phyloP scores from a whole-genome alignment of 1,140 invertebrate genomes.

The Drosophila nasuta region DNA sequence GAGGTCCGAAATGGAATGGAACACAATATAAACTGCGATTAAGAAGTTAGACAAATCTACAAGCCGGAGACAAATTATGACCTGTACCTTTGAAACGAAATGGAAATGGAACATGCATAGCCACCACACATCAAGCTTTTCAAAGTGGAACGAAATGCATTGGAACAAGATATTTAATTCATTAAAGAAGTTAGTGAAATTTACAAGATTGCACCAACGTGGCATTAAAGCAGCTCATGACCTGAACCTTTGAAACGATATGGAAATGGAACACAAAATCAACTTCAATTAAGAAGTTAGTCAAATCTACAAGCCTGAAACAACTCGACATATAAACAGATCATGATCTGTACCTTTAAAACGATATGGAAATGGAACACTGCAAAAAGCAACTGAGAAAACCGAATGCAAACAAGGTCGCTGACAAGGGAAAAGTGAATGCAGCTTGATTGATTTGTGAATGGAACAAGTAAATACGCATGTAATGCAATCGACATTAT shows the following conservation, averaged over 20 bases:
- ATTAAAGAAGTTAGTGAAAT: too few species aligned
- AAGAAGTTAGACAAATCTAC: too few species aligned
- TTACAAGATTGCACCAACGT: too few species aligned
- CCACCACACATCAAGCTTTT: neutral
- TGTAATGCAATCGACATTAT: constrained; percentile 6
- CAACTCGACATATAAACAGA: too few species aligned
- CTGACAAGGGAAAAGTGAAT: neutral
- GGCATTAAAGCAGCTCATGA: too few species aligned
- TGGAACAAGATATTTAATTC: too few species aligned
- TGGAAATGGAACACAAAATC: neutral
- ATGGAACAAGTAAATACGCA: neutral
- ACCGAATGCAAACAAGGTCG: neutral
- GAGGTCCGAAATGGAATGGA: neutral
- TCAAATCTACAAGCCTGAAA: too few species aligned
- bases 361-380: neutral
- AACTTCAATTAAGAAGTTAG: too few species aligned
- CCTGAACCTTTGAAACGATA: neutral
- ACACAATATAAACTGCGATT: neutral
- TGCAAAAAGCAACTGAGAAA: too few species aligned
- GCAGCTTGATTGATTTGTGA: neutral
- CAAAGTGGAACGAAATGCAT: too few species aligned
- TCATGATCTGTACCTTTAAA: too few species aligned
- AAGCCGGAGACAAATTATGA: too few species aligned
- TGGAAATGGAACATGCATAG: neutral
- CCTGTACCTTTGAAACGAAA: neutral